Conservation (phyloP, 2,797 vertebrate species). For the Sebastes paucispinis region DNA sequence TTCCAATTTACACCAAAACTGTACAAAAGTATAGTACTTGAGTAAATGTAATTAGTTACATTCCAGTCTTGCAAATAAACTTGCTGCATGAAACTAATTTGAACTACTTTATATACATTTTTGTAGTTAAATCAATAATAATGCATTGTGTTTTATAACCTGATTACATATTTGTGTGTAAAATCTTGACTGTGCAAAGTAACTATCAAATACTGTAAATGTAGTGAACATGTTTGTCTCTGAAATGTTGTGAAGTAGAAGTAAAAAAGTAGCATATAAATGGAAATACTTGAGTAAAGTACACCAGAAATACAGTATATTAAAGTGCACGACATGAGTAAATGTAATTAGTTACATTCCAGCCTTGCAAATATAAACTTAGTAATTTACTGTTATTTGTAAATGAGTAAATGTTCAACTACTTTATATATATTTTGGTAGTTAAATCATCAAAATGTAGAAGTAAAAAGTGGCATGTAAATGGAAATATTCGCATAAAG, state of each 20-base stretch:
- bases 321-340: fast-evolving
- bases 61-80: not conserved
- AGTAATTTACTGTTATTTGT: too few relatives aligned
- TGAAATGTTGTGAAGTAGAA: not conserved
- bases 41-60: not conserved
- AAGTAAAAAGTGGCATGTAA: not conserved
- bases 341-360: too few relatives aligned
- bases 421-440: too few relatives aligned
- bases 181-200: not conserved
- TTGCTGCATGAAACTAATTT: not conserved
- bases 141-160: not conserved
- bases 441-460: not conserved
- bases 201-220: not conserved
- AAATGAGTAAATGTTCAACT: too few relatives aligned
- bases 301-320: too few relatives aligned
- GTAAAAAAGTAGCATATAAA: too few relatives aligned
- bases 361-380: too few relatives aligned
- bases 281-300: too few relatives aligned
- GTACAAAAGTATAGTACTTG: not conserved
- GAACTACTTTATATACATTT: not conserved
- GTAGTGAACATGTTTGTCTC: not conserved
- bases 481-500: not conserved
- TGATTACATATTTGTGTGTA: not conserved
- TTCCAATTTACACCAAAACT: not conserved
- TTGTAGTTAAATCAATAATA: not conserved